phyloP scores from a whole-genome alignment of 2,888 invertebrate species.

The Scrobipalpa costella region DNA sequence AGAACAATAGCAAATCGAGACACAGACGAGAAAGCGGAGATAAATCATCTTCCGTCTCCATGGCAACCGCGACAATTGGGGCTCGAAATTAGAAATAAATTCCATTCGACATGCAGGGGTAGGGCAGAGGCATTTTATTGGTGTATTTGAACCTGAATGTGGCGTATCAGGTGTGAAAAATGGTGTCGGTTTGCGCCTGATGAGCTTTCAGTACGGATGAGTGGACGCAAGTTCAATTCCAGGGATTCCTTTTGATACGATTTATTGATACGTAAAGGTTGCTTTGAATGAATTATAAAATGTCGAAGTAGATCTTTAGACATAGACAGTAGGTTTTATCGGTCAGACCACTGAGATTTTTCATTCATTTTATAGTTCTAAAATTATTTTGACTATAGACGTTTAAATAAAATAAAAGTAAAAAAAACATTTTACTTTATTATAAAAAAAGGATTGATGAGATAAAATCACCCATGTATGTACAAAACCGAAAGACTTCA shows the following conservation, averaged over 20 bases:
- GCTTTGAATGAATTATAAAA: constrained; percentile 9
- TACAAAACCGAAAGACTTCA: too few relatives aligned
- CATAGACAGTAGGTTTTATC: not conserved
- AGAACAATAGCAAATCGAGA: constrained; percentile 36
- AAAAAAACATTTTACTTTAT: too few relatives aligned
- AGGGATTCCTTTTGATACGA: constrained; percentile 12
- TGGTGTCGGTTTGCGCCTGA: constrained; percentile 50
- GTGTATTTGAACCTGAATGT: constrained; percentile 49
- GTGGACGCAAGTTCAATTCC: constrained; percentile 9
- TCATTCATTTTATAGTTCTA: not conserved
- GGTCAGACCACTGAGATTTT: not conserved
- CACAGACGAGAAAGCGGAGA: constrained; percentile 42
- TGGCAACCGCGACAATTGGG: constrained; percentile 54
- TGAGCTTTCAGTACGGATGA: constrained; percentile 38
- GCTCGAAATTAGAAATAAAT: constrained; percentile 61
- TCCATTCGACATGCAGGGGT: constrained; percentile 51
- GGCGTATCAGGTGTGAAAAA: constrained; percentile 61
- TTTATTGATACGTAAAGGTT: constrained; percentile 1
- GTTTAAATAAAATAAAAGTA: too few relatives aligned
- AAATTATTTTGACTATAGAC: too few relatives aligned
- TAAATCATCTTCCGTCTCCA: constrained; percentile 53
- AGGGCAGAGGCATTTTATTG: constrained; percentile 43
- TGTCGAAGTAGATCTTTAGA: not conserved
- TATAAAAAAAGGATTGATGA: too few relatives aligned
- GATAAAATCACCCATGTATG: too few relatives aligned